These are phyloP conservation scores for Pristiophorus japonicus DNA, from an alignment of 2,113 vertebrate genomes.

Conservation along the genomic window DNA sequence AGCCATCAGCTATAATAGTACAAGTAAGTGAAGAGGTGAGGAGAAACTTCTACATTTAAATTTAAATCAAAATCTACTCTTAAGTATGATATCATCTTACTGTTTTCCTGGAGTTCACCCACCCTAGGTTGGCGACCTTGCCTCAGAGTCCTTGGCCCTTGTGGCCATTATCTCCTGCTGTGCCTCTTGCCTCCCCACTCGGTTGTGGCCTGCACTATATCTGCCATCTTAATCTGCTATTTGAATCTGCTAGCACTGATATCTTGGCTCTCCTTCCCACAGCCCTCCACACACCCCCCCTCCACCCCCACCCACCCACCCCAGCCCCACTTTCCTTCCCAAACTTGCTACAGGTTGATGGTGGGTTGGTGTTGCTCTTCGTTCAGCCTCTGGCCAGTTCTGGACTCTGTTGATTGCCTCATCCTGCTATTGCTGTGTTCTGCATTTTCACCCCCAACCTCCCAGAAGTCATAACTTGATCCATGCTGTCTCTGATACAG, in stretches of 20 bases:
- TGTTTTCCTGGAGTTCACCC: neutral
- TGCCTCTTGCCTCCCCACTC: neutral
- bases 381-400: neutral
- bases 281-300: too few species aligned
- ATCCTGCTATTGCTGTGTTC: neutral
- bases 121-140: neutral
- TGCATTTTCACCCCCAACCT: neutral
- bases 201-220: neutral
- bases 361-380: neutral
- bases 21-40: neutral
- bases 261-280: neutral
- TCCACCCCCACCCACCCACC: too few species aligned
- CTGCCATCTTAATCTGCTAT: neutral
- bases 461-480: neutral
- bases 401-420: neutral
- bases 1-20: neutral
- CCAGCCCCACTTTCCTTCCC: neutral
- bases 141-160: neutral
- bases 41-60: neutral
- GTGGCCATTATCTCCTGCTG: too few species aligned
- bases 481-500: neutral
- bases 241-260: neutral
- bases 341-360: neutral
- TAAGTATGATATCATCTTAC: neutral
- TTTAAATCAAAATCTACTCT: neutral